Evolutionary conservation across 2,797 vertebrate genomes (phyloP).

Genomic region (Graptemys geographica): DNA sequence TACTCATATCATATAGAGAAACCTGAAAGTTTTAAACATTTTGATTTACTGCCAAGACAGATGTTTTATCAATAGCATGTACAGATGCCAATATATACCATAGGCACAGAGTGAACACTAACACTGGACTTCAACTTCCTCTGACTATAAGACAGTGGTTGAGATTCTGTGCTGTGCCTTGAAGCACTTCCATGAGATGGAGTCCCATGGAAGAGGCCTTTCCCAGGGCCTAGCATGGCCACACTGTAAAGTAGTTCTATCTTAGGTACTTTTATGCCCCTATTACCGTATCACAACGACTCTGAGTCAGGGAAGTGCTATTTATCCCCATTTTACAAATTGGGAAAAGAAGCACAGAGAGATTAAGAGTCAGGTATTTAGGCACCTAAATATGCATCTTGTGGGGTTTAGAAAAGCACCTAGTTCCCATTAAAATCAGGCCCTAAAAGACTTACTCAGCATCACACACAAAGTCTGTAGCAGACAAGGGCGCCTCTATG

Average conservation of each 20-base stretch:
- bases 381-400: neutral
- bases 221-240: neutral
- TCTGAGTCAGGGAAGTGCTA: neutral
- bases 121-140: constrained; percentile 57
- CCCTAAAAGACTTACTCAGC: neutral
- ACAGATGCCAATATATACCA: constrained; percentile 37
- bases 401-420: neutral
- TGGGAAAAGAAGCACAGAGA: neutral
- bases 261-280: neutral
- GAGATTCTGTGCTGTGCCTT: neutral
- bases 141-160: constrained; percentile 30
- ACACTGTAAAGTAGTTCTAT: neutral
- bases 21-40: constrained; percentile 65
- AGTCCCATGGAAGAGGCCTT: neutral
- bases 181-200: neutral
- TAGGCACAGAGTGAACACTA: constrained; percentile 53
- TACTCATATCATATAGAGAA: constrained; percentile 52
- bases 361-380: neutral
- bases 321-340: neutral
- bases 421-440: neutral
- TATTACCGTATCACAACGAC: neutral
- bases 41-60: constrained; percentile 64
- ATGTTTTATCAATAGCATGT: constrained; percentile 60
- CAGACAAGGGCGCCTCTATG: neutral
- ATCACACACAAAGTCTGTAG: neutral